These are phyloP conservation scores for Lasius platythorax DNA, from an alignment of 2,888 invertebrate genomes.

Conservation along the genomic window DNA sequence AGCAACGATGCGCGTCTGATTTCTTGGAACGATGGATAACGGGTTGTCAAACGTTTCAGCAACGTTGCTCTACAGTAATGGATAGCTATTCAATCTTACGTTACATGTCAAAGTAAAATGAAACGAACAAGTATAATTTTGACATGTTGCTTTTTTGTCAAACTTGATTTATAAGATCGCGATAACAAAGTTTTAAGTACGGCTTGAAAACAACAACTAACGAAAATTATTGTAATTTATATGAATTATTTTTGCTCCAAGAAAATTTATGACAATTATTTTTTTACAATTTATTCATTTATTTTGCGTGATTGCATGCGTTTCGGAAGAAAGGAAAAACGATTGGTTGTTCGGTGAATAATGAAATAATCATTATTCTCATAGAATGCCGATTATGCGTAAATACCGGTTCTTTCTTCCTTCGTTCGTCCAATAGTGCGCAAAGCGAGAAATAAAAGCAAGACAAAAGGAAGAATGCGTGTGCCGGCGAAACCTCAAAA, in stretches of 20 bases:
- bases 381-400: slow-evolving; percentile 59
- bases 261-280: neutral
- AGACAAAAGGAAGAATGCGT: slow-evolving; percentile 45
- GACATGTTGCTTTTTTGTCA: neutral
- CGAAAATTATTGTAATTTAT: neutral
- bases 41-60: slow-evolving; percentile 24
- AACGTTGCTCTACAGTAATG: neutral
- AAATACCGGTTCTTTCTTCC: slow-evolving; percentile 53
- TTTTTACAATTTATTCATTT: neutral
- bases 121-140: neutral
- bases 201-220: neutral
- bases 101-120: neutral
- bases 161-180: neutral
- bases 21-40: slow-evolving; percentile 56
- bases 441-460: slow-evolving; percentile 20
- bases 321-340: slow-evolving; percentile 32
- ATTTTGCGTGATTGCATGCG: neutral
- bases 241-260: neutral
- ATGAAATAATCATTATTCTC: slow-evolving; percentile 67
- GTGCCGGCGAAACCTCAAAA: slow-evolving; percentile 78
- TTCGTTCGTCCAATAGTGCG: slow-evolving; percentile 38
- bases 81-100: neutral
- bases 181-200: neutral
- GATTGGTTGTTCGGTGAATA: slow-evolving; percentile 46
- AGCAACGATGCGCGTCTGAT: slow-evolving; percentile 33